These are phyloP conservation scores for Pristionchus fissidentatus DNA, from an alignment of 2,888 invertebrate genomes.

Conservation along the genomic window DNA sequence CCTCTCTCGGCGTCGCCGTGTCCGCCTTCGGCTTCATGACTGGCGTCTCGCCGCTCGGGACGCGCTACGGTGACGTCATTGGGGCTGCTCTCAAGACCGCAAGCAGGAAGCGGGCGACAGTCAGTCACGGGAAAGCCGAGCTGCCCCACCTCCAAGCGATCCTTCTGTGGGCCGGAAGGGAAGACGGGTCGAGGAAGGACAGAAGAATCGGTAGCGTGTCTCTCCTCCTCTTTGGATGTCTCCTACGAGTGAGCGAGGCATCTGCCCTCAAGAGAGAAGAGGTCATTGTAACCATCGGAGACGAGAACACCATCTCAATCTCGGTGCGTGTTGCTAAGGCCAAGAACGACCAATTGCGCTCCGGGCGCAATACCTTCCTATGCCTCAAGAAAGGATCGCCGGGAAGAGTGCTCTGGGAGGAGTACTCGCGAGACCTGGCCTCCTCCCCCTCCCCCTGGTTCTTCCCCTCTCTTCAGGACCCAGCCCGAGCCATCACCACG, in stretches of 20 bases:
- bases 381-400: background rate
- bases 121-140: background rate
- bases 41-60: background rate
- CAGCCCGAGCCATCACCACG: background rate
- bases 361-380: background rate
- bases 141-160: background rate
- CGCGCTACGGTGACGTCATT: background rate
- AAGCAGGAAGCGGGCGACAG: background rate
- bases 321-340: background rate
- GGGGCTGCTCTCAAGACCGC: background rate
- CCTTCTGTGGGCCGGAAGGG: background rate
- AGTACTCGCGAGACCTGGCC: background rate
- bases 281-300: background rate
- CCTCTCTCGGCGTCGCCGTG: background rate
- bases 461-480: background rate
- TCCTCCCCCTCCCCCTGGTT: background rate
- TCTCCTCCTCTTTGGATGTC: background rate
- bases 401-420: too few species aligned
- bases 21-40: background rate
- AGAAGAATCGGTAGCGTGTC: background rate
- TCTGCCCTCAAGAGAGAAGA: background rate
- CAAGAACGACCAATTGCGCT: slow-evolving; percentile 8
- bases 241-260: background rate
- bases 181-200: background rate
- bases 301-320: background rate